Evolutionary conservation across 2,113 vertebrate species (phyloP).

Genomic region (Tragelaphus strepsiceros): DNA sequence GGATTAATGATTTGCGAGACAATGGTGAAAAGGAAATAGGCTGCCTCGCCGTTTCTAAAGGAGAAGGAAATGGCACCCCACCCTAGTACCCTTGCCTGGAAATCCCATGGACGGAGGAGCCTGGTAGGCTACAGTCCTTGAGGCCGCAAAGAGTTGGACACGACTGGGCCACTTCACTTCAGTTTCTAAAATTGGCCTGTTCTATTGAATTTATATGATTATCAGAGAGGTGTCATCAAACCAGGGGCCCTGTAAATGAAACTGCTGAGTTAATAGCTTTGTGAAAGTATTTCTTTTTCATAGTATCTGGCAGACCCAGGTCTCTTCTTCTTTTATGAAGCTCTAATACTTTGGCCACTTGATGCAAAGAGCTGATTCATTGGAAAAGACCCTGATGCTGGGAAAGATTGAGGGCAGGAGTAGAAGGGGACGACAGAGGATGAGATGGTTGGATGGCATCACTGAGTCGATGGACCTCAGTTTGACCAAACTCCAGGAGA

Average conservation of each 20-base stretch:
- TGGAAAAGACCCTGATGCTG: background rate
- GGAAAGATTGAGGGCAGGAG: background rate
- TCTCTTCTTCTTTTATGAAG: background rate
- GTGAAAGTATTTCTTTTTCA: background rate
- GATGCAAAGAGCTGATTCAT: background rate
- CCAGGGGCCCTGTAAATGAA: background rate
- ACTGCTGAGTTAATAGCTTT: background rate
- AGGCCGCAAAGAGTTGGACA: background rate
- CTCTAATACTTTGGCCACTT: background rate
- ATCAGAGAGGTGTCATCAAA: background rate
- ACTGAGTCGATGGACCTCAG: background rate
- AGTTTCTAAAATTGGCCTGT: background rate
- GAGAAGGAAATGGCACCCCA: background rate
- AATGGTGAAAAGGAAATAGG: background rate
- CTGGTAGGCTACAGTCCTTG: background rate
- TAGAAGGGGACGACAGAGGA: background rate
- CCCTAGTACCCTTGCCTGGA: background rate
- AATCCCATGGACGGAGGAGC: background rate
- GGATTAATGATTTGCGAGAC: constrained; percentile 40
- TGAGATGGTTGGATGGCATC: background rate
- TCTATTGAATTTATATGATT: background rate
- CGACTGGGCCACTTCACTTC: background rate
- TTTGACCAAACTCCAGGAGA: background rate
- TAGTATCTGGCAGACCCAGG: background rate
- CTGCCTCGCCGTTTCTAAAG: background rate